Percentiles rank a stretch among this genome's conserved stretches.
phyloP scores from a whole-genome alignment of 2,888 invertebrate genomes.

The Drosophila austrosaltans region DNA sequence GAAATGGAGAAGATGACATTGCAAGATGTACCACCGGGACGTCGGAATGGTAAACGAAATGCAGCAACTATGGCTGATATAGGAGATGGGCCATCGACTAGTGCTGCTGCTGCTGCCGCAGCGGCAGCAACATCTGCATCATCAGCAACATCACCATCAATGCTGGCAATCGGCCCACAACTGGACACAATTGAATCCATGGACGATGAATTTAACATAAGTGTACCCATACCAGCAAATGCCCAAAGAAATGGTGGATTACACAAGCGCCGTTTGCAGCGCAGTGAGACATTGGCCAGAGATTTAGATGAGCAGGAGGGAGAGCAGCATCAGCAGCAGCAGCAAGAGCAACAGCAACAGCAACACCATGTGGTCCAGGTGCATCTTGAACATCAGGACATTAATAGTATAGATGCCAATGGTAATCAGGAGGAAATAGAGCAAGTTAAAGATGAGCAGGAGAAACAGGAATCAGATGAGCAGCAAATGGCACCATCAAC shows the following conservation, averaged over 20 bases:
- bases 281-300: slow-evolving; percentile 80
- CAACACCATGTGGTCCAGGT: slow-evolving; percentile 60
- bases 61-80: slow-evolving; percentile 23
- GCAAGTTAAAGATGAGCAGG: slow-evolving; percentile 8
- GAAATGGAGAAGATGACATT: slow-evolving; percentile 72
- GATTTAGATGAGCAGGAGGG: slow-evolving; percentile 73
- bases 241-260: slow-evolving; percentile 13
- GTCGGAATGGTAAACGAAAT: slow-evolving; percentile 46
- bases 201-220: slow-evolving; percentile 74
- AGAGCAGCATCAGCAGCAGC: slow-evolving; percentile 26
- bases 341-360: slow-evolving; percentile 58
- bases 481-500: slow-evolving; percentile 30
- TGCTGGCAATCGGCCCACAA: slow-evolving; percentile 43
- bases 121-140: slow-evolving; percentile 27
- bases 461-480: slow-evolving; percentile 26
- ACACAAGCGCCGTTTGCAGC: slow-evolving; percentile 71
- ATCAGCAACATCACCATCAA: slow-evolving; percentile 25
- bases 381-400: slow-evolving; percentile 49
- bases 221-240: slow-evolving; percentile 58
- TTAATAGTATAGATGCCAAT: neutral
- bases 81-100: slow-evolving; percentile 66
- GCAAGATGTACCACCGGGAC: slow-evolving; percentile 73
- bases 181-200: slow-evolving; percentile 75
- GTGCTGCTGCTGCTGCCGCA: slow-evolving; percentile 62
- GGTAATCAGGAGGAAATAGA: neutral